phyloP scores from a whole-genome alignment of 2,888 invertebrate species.

The Cetonia aurata region DNA sequence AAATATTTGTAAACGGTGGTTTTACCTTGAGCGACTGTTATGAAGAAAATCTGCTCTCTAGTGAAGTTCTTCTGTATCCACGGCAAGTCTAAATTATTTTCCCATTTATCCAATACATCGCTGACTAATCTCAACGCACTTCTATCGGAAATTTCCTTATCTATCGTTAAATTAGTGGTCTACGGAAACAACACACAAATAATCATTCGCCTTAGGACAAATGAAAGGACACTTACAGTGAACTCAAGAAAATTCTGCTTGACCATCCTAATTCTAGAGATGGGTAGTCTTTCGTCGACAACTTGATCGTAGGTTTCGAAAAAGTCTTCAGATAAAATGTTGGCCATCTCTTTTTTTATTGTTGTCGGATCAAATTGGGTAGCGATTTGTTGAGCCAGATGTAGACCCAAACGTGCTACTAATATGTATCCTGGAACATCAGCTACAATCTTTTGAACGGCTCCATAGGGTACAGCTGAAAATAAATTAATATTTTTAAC shows the following conservation, averaged over 20 bases:
- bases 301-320: no score
- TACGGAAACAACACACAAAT: not conserved
- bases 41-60: conserved; percentile 54
- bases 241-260: conserved; percentile 1
- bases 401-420: conserved; percentile 53
- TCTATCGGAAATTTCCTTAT: conserved; percentile 50
- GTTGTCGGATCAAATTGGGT: conserved; percentile 56
- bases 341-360: conserved; percentile 32
- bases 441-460: conserved; percentile 44
- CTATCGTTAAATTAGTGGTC: conserved; percentile 2
- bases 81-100: conserved; percentile 49
- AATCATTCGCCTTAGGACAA: not conserved
- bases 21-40: conserved; percentile 58
- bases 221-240: not conserved
- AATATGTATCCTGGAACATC: conserved; percentile 55
- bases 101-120: conserved; percentile 46
- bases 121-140: conserved; percentile 53
- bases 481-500: conserved; percentile 12
- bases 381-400: conserved; percentile 56
- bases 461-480: conserved; percentile 53
- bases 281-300: no score
- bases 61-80: conserved; percentile 52
- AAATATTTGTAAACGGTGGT: no score
- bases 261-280: not conserved
- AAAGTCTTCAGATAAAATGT: not conserved